These are phyloP conservation scores for Gryllus bimaculatus DNA, from an alignment of 1,140 invertebrate genomes.

Conservation along the genomic window DNA sequence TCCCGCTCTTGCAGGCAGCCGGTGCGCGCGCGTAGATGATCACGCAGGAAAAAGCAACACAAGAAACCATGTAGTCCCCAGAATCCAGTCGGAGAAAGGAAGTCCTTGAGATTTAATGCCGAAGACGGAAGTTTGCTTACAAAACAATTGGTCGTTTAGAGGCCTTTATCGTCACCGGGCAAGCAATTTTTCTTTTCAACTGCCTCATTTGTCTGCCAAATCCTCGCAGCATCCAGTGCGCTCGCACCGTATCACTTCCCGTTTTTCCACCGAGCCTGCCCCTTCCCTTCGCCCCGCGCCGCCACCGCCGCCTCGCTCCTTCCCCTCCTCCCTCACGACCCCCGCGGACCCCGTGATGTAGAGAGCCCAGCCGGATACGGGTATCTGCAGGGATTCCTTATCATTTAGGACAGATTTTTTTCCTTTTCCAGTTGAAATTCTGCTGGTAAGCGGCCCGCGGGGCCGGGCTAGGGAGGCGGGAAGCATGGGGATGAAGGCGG, in stretches of 20 bases:
- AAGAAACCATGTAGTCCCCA: background rate
- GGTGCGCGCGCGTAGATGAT: background rate
- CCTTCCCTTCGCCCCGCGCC: background rate
- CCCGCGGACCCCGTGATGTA: background rate
- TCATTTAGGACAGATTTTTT: slow-evolving; percentile 14
- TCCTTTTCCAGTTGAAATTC: background rate
- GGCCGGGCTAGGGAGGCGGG: background rate
- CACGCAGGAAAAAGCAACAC: background rate
- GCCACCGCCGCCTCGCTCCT: too few species aligned
- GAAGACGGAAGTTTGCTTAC: background rate
- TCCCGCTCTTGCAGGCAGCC: too few species aligned
- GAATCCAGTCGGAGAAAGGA: background rate
- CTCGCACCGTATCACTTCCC: background rate
- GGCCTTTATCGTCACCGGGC: background rate
- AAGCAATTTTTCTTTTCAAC: slow-evolving; percentile 5
- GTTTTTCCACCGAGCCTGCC: background rate
- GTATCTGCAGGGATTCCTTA: slow-evolving; percentile 11
- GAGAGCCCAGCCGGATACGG: background rate
- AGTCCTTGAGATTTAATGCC: background rate
- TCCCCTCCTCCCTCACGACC: background rate
- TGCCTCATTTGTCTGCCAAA: background rate
- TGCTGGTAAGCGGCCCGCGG: background rate
- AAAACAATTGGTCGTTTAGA: slow-evolving; percentile 1
- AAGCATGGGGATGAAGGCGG: background rate
- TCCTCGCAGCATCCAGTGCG: background rate